phyloP scores from a whole-genome alignment of 2,888 invertebrate species.

The Melanchra persicariae region DNA sequence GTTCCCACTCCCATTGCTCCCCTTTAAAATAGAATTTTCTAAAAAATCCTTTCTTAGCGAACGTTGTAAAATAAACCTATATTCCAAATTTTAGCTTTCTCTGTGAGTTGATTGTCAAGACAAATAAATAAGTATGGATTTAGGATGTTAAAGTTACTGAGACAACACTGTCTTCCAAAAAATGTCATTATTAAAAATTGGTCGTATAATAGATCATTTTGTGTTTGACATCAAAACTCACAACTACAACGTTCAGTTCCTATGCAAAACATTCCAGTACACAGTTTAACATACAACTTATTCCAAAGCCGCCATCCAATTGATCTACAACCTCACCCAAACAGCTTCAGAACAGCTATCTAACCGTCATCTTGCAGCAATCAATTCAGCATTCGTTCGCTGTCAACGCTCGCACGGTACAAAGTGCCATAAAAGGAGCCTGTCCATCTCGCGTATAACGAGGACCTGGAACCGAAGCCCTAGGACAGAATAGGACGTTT shows the following conservation, averaged over 20 bases:
- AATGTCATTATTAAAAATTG: too few species aligned
- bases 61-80: too few species aligned
- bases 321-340: conserved; percentile 29
- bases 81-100: too few species aligned
- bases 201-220: background rate
- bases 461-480: conserved; percentile 37
- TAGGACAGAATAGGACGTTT: conserved; percentile 58
- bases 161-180: too few species aligned
- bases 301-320: conserved; percentile 6
- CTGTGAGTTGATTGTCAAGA: too few species aligned
- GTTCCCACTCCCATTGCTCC: too few species aligned
- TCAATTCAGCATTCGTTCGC: conserved; percentile 56
- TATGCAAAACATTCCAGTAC: background rate
- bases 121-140: too few species aligned
- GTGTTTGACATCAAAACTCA: background rate
- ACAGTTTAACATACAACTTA: conserved; percentile 11
- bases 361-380: conserved; percentile 39
- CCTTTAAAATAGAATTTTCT: too few species aligned
- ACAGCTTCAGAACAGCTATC: conserved; percentile 31
- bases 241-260: background rate
- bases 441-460: conserved; percentile 54
- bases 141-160: too few species aligned
- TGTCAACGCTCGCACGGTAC: conserved; percentile 39
- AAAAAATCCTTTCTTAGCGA: too few species aligned
- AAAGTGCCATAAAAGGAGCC: conserved; percentile 52